Conservation (phyloP, 2,113 vertebrate species). For the Dicerorhinus sumatrensis region DNA sequence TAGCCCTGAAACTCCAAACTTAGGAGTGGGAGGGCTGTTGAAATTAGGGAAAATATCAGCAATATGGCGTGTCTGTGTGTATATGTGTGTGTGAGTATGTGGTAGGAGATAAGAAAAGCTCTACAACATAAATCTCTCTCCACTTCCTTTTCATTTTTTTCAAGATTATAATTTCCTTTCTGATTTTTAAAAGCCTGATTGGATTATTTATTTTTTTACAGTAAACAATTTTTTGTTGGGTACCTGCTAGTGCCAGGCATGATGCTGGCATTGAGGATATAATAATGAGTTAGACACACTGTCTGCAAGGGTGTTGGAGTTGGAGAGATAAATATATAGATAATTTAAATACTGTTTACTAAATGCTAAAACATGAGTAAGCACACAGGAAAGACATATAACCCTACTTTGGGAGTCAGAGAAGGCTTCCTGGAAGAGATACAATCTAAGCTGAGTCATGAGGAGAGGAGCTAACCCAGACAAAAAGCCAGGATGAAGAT, state of each 20-base stretch:
- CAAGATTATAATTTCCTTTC: background rate
- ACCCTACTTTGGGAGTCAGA: background rate
- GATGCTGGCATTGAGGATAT: background rate
- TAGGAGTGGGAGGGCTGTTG: background rate
- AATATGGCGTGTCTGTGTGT: background rate
- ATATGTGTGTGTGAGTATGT: background rate
- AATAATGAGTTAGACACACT: background rate
- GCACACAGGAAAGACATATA: background rate
- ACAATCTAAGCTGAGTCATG: background rate
- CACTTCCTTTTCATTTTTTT: background rate
- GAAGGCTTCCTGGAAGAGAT: background rate
- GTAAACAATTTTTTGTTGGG: background rate
- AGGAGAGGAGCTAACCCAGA: background rate
- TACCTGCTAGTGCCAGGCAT: background rate
- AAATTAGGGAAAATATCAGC: slow-evolving; percentile 8
- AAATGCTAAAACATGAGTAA: slow-evolving; percentile 9
- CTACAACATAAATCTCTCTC: background rate
- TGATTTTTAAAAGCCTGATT: background rate
- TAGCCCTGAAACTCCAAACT: background rate
- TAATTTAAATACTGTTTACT: background rate
- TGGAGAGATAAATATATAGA: background rate
- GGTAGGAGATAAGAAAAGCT: background rate
- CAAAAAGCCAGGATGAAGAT: background rate
- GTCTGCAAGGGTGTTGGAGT: background rate
- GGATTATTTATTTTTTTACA: background rate